Evolutionary conservation across 2,797 vertebrate genomes (phyloP), one percentile per base, ranked within the genome.

Genomic region (Neosalanx taihuensis): DNA sequence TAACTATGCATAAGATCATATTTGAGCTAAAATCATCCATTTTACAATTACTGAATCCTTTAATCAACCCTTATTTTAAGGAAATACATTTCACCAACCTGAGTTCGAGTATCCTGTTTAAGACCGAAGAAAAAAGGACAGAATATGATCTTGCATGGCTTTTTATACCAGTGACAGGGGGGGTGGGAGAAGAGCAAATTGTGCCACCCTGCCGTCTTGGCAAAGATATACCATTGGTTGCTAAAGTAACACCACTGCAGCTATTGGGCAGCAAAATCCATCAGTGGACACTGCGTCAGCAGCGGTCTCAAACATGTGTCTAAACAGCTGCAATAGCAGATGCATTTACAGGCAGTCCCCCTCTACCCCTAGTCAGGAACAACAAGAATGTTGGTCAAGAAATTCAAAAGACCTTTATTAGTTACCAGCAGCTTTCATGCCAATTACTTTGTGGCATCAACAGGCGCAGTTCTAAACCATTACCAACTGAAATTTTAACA

Each of bases 371-470:
- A 74, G 58, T 61, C 20, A 60, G 12, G 82, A 81, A 76, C 18
- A 78, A 84, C 41, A 23, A 70, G 89, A 81, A 69, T 10, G 13
- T 57, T 58, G 77, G 79, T 81, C 79, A 66, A 81, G 61, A 78
- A 88, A 89, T 91, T 91, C 88, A 87, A 56, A 87, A 91, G 83
- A 91, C 79, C 87, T 93, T 92, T 93, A 91, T 92, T 93, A 90
- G 90, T 93, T 91, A 88, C 46, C 90, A 91, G 92, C 92, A 92
- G 92, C 91, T 87, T 89, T 72, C 84, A 88, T 90, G 88, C 88
- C 87, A 92, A 92, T 90, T 86, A 78, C 78, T 84, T 84, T 87
- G 91, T 92, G 89, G 86, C 85, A 87, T 90, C 82, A 90, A 90
- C 86, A 88, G 84, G 84, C 85, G 83, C 81, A 89, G 84, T 85